Percentiles rank a stretch among this genome's conserved stretches.
Conservation (phyloP, 2,888 invertebrate species). For the Conomelus anceps region DNA sequence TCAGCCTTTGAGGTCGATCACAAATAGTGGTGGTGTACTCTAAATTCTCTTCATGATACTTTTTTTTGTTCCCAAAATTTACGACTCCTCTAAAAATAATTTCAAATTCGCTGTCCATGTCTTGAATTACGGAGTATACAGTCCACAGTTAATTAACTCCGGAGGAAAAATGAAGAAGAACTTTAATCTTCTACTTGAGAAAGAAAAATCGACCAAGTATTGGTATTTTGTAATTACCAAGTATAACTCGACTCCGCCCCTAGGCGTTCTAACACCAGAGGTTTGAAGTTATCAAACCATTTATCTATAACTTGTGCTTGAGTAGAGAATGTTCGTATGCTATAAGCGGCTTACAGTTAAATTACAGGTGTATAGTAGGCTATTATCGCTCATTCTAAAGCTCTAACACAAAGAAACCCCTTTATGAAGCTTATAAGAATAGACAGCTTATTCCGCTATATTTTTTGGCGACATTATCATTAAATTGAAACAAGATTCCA, state of each 20-base stretch:
- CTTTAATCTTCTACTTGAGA: neutral
- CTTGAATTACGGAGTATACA: neutral
- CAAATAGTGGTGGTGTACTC: neutral
- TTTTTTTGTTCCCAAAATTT: neutral
- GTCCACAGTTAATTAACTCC: neutral
- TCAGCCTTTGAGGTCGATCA: neutral
- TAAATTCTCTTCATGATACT: no score
- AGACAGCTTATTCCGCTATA: no score
- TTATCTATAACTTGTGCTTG: neutral
- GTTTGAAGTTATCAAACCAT: neutral
- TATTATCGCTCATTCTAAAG: neutral
- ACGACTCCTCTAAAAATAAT: neutral
- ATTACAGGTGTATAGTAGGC: neutral
- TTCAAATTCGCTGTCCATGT: neutral
- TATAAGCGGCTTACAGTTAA: neutral
- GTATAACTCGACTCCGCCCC: neutral
- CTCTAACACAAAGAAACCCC: neutral
- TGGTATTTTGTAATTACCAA: neutral
- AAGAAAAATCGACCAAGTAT: neutral
- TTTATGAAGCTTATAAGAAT: neutral
- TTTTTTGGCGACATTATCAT: no score
- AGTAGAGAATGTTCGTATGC: neutral
- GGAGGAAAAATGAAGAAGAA: neutral
- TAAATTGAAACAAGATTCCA: no score
- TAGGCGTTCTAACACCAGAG: neutral